These are phyloP conservation scores for Hydraecia micacea DNA, from an alignment of 2,888 invertebrate species.

Conservation along the genomic window DNA sequence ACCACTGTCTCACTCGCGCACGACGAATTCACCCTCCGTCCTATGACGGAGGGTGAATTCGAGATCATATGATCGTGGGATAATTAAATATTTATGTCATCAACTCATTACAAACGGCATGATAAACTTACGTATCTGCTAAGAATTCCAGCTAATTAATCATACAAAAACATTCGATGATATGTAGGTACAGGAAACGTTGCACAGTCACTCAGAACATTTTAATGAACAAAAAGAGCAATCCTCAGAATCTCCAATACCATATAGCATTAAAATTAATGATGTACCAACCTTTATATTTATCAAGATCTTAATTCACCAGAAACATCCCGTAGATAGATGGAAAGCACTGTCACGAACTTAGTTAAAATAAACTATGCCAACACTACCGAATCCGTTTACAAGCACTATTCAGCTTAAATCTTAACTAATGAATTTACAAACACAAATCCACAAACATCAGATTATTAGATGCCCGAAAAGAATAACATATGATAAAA, in stretches of 20 bases:
- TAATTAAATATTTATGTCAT: constrained; percentile 89
- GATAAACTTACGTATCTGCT: constrained; percentile 54
- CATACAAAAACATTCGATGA: neutral
- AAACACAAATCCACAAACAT: constrained; percentile 75
- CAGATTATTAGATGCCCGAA: constrained; percentile 65
- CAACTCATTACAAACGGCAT: constrained; percentile 71
- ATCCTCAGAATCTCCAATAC: neutral
- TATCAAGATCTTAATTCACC: constrained; percentile 78
- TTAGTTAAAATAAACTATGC: constrained; percentile 81
- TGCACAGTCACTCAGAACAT: neutral
- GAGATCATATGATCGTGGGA: constrained; percentile 84
- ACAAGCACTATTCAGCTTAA: constrained; percentile 72
- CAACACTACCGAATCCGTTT: constrained; percentile 81
- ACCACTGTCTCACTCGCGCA: constrained; percentile 81
- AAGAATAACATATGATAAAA: constrained; percentile 70
- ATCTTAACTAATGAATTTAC: constrained; percentile 57
- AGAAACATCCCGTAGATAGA: constrained; percentile 81
- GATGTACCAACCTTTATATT: constrained; percentile 76
- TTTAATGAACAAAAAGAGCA: constrained; percentile 4
- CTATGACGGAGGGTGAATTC: too few relatives aligned
- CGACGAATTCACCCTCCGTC: constrained; percentile 80
- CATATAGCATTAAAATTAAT: constrained; percentile 3
- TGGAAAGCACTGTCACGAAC: constrained; percentile 83
- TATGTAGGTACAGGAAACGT: neutral
- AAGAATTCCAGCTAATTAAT: constrained; percentile 30